phyloP scores from a whole-genome alignment of 1,140 invertebrate genomes.

The Fopius arisanus region DNA sequence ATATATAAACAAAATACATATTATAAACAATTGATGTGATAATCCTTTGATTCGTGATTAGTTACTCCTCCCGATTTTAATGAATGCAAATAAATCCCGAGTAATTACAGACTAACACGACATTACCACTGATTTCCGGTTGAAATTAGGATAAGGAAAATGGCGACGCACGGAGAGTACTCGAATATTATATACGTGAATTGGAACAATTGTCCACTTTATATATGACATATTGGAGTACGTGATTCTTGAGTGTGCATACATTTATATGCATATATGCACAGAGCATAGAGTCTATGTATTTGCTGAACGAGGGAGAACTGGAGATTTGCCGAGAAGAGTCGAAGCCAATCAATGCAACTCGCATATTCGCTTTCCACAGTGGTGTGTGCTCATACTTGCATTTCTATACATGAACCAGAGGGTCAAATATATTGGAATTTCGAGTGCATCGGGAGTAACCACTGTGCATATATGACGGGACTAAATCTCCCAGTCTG shows the following conservation, averaged over 20 bases:
- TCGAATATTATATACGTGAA: background rate
- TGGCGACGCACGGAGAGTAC: too few relatives aligned
- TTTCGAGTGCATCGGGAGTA: constrained; percentile 27
- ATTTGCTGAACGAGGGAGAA: constrained; percentile 10
- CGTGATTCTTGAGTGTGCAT: background rate
- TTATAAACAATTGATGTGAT: too few relatives aligned
- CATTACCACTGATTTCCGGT: too few relatives aligned
- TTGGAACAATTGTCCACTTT: background rate
- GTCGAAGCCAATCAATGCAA: constrained; percentile 33
- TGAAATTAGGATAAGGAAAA: too few relatives aligned
- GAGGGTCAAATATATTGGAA: constrained; percentile 23
- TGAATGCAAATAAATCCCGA: too few relatives aligned
- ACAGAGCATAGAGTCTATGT: constrained; percentile 22
- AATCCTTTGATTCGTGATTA: too few relatives aligned
- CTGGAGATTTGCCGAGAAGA: constrained; percentile 26
- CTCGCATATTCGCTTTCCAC: constrained; percentile 27
- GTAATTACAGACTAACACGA: too few relatives aligned
- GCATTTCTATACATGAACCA: constrained; percentile 2
- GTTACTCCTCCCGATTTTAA: too few relatives aligned
- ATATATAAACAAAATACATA: too few relatives aligned
- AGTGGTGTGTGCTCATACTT: constrained; percentile 13
- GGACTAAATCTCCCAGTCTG: background rate
- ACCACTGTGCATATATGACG: constrained; percentile 31
- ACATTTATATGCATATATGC: constrained; percentile 25
- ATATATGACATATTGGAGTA: constrained; percentile 2